Conservation (phyloP, 2,113 vertebrate genomes). For the Syngnathoides biaculeatus region DNA sequence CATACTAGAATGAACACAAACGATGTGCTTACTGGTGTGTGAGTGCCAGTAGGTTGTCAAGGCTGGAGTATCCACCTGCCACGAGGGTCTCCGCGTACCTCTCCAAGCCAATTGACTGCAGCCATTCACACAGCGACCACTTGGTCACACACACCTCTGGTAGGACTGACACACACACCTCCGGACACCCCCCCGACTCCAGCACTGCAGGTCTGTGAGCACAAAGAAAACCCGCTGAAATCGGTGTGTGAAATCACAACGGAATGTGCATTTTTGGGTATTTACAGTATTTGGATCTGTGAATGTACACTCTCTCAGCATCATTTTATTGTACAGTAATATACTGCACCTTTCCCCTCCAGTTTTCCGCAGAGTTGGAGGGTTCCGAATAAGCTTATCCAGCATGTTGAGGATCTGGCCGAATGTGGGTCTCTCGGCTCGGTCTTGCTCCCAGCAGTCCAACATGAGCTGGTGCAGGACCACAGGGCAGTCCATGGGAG, state of each 20-base stretch:
- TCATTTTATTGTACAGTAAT: neutral
- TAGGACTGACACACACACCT: constrained; percentile 83
- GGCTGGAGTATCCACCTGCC: constrained; percentile 90
- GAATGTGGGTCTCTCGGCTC: constrained; percentile 92
- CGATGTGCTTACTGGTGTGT: constrained; percentile 94
- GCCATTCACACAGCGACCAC: constrained; percentile 89
- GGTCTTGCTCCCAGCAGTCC: constrained; percentile 95
- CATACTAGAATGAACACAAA: neutral
- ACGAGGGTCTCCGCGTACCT: constrained; percentile 96
- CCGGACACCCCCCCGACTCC: constrained; percentile 86
- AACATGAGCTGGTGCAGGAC: constrained; percentile 95
- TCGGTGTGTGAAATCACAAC: neutral
- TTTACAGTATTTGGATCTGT: neutral
- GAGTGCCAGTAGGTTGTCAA: constrained; percentile 91
- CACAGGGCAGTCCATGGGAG: constrained; percentile 96
- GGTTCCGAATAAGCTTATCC: constrained; percentile 97
- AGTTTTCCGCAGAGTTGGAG: constrained; percentile 90
- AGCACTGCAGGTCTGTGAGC: constrained; percentile 81
- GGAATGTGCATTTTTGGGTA: neutral
- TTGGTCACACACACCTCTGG: constrained; percentile 83
- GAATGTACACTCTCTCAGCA: too few relatives aligned
- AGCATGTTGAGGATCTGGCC: constrained; percentile 98
- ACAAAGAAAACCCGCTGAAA: neutral
- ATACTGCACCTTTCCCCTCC: constrained; percentile 84
- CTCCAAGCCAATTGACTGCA: constrained; percentile 94